Conservation (phyloP, 2,797 vertebrate species). For the Dipus sagitta region DNA sequence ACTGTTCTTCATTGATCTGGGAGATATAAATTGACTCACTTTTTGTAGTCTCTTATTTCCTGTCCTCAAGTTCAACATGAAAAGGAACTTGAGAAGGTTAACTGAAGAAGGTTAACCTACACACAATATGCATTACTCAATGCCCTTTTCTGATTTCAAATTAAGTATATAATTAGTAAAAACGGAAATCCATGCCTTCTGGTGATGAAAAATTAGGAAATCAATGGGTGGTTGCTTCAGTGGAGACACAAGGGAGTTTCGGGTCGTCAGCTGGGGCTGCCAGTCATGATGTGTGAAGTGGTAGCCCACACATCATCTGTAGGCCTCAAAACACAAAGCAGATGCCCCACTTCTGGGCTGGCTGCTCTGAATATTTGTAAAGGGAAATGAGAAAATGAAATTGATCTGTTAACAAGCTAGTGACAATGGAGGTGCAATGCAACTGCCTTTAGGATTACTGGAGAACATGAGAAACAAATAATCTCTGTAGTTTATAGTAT, state of each 20-base stretch:
- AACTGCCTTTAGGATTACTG: background rate
- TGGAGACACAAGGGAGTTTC: slow-evolving; percentile 76
- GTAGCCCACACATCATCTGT: slow-evolving; percentile 51
- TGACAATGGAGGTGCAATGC: background rate
- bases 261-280: slow-evolving; percentile 72
- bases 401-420: slow-evolving; percentile 40
- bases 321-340: slow-evolving; percentile 76
- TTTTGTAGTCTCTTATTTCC: slow-evolving; percentile 68
- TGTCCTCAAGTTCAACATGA: slow-evolving; percentile 22
- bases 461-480: slow-evolving; percentile 4
- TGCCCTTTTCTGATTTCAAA: slow-evolving; percentile 84
- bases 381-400: slow-evolving; percentile 45
- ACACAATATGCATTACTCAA: slow-evolving; percentile 77
- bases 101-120: slow-evolving; percentile 74
- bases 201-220: slow-evolving; percentile 86
- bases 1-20: background rate
- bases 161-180: slow-evolving; percentile 85
- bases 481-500: background rate
- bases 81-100: slow-evolving; percentile 68
- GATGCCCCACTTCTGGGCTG: slow-evolving; percentile 75
- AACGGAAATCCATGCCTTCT: slow-evolving; percentile 84
- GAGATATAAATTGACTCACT: slow-evolving; percentile 44
- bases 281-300: slow-evolving; percentile 65
- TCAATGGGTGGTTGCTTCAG: slow-evolving; percentile 83
- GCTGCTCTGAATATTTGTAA: slow-evolving; percentile 52